Base-by-base conservation (phyloP, 2,888 invertebrate species). In the Drosophila aldrichi region DNA sequence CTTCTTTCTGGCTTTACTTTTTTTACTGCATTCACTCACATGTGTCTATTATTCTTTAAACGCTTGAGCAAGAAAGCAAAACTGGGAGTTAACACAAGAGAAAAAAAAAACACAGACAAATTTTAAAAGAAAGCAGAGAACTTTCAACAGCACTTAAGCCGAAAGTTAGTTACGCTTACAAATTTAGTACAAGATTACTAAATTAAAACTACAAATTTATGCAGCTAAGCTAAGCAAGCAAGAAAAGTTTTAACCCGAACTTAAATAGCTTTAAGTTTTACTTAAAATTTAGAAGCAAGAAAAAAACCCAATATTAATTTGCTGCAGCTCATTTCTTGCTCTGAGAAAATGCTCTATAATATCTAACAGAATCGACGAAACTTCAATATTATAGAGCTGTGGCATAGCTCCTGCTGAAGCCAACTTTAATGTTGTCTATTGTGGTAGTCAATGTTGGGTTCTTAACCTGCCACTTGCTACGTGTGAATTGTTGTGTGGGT, bases 391-490 rank as follows among this genome's bases (percentile, higher is more conserved):
- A 14, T 34, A 14, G 8, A 71, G 54, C 43, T 44, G 57, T 57
- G 62, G 54, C 63, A 68, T 51, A 60, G 43, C 43, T 64, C 12
- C 58, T 25, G 60, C 36, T 54, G 51, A 71, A 75, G 82, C 74
- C 69, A 72, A 83, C 81, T 80, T 88, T 80, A 86, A 87, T 86
- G 82, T 84, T 77, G 84, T 86, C 87, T 83, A 80, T 85, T 88
- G 85, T 82, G 77, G 75, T 73, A 85, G 87, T 86, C 89, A 81
- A 83, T 88, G 76, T 77, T 80, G 81, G 82, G 88, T 85, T 80
- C 85, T 84, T 84, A 85, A 77, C 82, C 77, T 79, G 80, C 88
- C 69, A 79, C 77, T 79, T 68, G 66, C 81, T 71, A 86, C 79
- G 63, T 79, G 77, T 54, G 43, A 65, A 59, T 59, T 51, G 44